These are phyloP conservation scores for Pollimyrus isidori DNA, from an alignment of 2,113 vertebrate genomes.

Conservation along the genomic window DNA sequence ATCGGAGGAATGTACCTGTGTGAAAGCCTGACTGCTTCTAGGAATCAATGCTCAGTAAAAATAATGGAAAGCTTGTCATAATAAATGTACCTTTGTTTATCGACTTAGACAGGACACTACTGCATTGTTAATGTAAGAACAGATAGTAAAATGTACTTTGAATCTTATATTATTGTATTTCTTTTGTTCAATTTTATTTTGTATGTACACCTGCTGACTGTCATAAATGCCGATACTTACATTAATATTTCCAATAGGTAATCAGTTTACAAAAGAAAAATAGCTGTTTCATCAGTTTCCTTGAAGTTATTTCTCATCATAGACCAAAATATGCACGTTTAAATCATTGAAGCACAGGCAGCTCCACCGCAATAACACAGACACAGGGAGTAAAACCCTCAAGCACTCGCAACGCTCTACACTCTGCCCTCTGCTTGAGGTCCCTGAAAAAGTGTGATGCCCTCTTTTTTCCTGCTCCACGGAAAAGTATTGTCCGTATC, in stretches of 20 bases:
- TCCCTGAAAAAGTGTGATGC: constrained; percentile 55
- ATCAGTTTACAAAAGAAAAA: not conserved
- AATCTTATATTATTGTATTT: not conserved
- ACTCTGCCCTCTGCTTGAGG: not conserved
- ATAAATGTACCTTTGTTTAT: constrained; percentile 9
- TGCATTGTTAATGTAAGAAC: not conserved
- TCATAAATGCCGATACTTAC: not conserved
- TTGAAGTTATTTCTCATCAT: not conserved
- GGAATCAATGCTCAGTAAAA: not conserved
- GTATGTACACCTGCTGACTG: not conserved
- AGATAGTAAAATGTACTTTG: not conserved
- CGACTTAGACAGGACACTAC: not conserved
- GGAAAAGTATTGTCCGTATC: constrained; percentile 67
- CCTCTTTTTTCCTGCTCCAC: constrained; percentile 48
- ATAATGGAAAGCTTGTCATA: not conserved
- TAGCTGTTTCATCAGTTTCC: not conserved
- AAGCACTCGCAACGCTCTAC: not conserved
- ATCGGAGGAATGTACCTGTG: not conserved
- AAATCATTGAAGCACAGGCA: not conserved
- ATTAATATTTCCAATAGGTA: not conserved
- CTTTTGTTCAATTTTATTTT: not conserved
- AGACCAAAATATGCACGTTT: not conserved
- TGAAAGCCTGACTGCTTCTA: not conserved
- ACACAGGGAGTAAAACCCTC: not conserved
- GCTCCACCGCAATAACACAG: not conserved